A percentile compares a stretch with the other conserved stretches of the same genome.
Conservation (phyloP, 2,797 vertebrate species). For the Trichosurus vulpecula region DNA sequence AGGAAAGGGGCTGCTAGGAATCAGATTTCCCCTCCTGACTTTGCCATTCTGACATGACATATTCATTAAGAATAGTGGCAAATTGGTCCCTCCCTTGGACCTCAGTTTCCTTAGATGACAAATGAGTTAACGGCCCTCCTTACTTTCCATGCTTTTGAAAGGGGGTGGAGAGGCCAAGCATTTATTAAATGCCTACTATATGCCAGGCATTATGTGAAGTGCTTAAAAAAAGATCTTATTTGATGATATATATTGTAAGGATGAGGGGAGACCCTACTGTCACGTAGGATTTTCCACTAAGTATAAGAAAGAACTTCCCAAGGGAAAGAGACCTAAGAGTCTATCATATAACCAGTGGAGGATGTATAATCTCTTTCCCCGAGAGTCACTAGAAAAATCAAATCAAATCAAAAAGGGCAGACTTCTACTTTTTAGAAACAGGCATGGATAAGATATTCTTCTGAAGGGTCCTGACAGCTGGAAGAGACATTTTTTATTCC, state of each 20-base stretch:
- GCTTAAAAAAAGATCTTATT: background rate
- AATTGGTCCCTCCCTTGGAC: background rate
- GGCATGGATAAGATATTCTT: background rate
- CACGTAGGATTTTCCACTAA: background rate
- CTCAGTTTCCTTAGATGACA: background rate
- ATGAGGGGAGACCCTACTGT: background rate
- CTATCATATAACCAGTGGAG: background rate
- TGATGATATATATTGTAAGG: background rate
- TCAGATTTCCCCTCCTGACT: background rate
- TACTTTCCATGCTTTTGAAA: background rate
- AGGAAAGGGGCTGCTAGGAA: background rate
- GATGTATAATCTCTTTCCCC: background rate
- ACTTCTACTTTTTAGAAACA: background rate
- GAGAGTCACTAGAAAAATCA: background rate
- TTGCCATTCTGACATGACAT: rapidly evolving
- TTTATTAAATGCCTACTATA: background rate
- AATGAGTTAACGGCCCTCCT: background rate
- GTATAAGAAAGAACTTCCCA: background rate
- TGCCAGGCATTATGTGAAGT: background rate
- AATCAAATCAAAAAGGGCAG: background rate
- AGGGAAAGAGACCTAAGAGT: background rate
- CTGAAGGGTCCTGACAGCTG: background rate
- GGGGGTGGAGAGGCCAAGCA: background rate
- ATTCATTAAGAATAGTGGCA: background rate
- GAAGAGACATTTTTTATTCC: background rate